Conservation (phyloP, 2,113 vertebrate genomes). For the Tragelaphus strepsiceros region DNA sequence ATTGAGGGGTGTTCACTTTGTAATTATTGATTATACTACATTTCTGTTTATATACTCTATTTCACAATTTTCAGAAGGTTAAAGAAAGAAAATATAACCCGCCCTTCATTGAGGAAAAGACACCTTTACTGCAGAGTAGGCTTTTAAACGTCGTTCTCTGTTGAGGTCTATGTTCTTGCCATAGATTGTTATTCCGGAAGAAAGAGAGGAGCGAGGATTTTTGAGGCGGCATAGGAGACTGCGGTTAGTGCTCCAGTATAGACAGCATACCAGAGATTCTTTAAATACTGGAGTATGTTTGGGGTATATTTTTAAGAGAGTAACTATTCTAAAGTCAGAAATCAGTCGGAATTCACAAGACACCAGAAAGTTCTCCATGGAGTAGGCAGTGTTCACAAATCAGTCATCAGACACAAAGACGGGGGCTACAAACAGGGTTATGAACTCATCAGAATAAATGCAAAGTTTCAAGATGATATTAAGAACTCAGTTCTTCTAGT, state of each 20-base stretch:
- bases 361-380: not conserved
- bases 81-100: constrained; percentile 15
- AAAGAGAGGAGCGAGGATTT: not conserved
- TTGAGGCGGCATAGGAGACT: not conserved
- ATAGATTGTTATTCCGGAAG: not conserved
- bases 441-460: constrained; percentile 7
- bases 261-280: not conserved
- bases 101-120: not conserved
- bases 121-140: not conserved
- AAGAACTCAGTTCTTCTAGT: not conserved
- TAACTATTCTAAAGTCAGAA: not conserved
- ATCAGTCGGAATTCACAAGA: not conserved
- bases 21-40: constrained; percentile 8
- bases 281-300: not conserved
- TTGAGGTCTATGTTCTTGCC: not conserved
- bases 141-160: not conserved
- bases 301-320: not conserved
- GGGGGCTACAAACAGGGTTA: not conserved
- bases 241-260: not conserved
- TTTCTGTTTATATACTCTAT: constrained; percentile 15
- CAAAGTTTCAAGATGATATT: not conserved
- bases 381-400: not conserved
- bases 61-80: constrained; percentile 33
- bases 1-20: not conserved
- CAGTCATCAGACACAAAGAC: not conserved